phyloP scores from a whole-genome alignment of 2,113 vertebrate genomes.

The Candoia aspera region DNA sequence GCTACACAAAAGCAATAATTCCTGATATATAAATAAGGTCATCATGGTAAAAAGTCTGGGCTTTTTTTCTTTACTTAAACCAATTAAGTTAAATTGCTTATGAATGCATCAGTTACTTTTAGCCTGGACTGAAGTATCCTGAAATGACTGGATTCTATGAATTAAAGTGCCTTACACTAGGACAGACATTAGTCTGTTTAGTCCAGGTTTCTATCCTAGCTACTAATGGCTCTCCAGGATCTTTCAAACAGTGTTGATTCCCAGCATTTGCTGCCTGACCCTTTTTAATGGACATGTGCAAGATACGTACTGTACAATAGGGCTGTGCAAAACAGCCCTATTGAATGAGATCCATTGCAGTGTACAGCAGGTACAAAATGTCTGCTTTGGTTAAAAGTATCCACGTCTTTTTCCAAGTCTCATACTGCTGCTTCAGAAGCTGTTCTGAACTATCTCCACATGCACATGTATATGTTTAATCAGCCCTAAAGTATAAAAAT shows the following conservation, averaged over 20 bases:
- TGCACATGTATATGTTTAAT: neutral
- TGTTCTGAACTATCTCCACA: neutral
- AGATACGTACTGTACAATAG: neutral
- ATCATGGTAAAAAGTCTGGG: neutral
- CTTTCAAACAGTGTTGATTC: neutral
- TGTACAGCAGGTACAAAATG: neutral
- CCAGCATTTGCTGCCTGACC: neutral
- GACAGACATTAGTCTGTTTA: neutral
- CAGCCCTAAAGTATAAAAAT: neutral
- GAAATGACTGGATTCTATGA: neutral
- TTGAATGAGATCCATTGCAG: neutral
- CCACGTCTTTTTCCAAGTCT: neutral
- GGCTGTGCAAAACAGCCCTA: neutral
- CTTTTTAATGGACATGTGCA: neutral
- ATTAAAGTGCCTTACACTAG: neutral
- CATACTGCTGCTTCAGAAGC: neutral
- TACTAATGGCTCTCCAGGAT: neutral
- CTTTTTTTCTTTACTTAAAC: neutral
- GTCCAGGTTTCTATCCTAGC: neutral
- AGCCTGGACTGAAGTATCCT: neutral
- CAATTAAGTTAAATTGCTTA: neutral
- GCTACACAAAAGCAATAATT: conserved; percentile 20
- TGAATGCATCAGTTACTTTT: neutral
- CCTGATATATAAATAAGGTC: neutral
- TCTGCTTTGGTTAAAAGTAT: neutral